Evolutionary conservation across 1,140 invertebrate species (phyloP).

Genomic region (Rhopalosiphum maidis): DNA sequence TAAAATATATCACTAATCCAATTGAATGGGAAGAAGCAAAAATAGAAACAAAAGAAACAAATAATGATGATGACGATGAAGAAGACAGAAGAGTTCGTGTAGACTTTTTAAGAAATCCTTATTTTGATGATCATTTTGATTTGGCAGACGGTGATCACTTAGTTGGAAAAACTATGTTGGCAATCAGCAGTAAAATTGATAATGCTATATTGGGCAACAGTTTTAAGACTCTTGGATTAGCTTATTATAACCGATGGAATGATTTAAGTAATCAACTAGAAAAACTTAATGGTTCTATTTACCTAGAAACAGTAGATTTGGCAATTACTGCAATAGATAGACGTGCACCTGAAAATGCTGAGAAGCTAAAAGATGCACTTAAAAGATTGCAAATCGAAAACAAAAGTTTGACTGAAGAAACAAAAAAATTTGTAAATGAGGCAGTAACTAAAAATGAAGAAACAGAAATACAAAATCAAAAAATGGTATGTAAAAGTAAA

Average conservation of each 20-base stretch:
- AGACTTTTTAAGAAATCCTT: slow-evolving; percentile 78
- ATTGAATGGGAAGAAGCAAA: slow-evolving; percentile 64
- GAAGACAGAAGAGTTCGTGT: slow-evolving; percentile 82
- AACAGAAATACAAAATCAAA: slow-evolving; percentile 42
- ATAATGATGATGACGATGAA: slow-evolving; percentile 62
- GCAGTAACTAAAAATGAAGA: slow-evolving; percentile 24
- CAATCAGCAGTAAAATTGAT: slow-evolving; percentile 68
- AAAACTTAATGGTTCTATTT: slow-evolving; percentile 58
- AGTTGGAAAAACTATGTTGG: slow-evolving; percentile 79
- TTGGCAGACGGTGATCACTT: slow-evolving; percentile 71
- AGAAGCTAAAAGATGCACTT: slow-evolving; percentile 60
- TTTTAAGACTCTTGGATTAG: slow-evolving; percentile 73
- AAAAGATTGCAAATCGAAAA: not conserved
- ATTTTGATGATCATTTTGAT: slow-evolving; percentile 89
- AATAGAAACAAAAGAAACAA: slow-evolving; percentile 63
- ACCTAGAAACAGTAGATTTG: slow-evolving; percentile 61
- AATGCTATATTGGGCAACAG: slow-evolving; percentile 69
- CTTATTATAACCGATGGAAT: slow-evolving; percentile 63
- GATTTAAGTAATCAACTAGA: slow-evolving; percentile 63
- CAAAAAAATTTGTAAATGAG: slow-evolving; percentile 37
- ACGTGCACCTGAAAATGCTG: slow-evolving; percentile 58
- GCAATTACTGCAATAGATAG: slow-evolving; percentile 25
- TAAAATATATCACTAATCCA: slow-evolving; percentile 74
- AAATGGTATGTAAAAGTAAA: slow-evolving; percentile 36
- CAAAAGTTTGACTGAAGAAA: slow-evolving; percentile 24